Conservation (phyloP, 1,140 invertebrate genomes). For the Sycophaga agraensis region DNA sequence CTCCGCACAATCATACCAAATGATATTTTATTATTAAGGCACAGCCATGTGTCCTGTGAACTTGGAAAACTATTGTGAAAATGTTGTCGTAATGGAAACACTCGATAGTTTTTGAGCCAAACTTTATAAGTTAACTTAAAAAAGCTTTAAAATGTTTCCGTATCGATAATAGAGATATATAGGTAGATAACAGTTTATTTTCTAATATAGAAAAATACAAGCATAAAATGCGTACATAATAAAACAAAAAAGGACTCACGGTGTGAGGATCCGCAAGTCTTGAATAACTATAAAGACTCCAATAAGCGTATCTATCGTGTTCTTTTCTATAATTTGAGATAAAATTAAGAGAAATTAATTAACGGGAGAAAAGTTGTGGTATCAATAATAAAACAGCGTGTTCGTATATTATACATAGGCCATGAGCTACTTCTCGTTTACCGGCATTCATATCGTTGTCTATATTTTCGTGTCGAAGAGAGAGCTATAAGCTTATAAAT, state of each 20-base stretch:
- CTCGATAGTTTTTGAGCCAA: conserved; percentile 2
- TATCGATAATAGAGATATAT: background rate
- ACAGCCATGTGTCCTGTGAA: conserved; percentile 8
- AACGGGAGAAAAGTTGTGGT: too few relatives aligned
- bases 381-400: too few relatives aligned
- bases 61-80: conserved; percentile 6
- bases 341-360: too few relatives aligned
- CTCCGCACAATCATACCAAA: conserved; percentile 35
- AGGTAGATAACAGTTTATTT: background rate
- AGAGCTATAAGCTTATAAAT: too few relatives aligned
- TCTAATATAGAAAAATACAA: conserved; percentile 16
- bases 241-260: conserved; percentile 26
- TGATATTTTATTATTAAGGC: conserved; percentile 26
- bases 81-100: conserved; percentile 4
- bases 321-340: too few relatives aligned
- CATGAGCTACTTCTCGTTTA: too few relatives aligned
- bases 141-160: conserved; percentile 11
- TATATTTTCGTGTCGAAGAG: too few relatives aligned
- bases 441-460: too few relatives aligned
- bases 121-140: background rate
- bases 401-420: too few relatives aligned
- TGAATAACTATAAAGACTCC: too few relatives aligned
- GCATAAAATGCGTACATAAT: conserved; percentile 21
- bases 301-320: too few relatives aligned
- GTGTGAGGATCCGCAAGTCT: too few relatives aligned